Conservation (phyloP, 2,888 invertebrate species). For the Ferdinandea cuprea region DNA sequence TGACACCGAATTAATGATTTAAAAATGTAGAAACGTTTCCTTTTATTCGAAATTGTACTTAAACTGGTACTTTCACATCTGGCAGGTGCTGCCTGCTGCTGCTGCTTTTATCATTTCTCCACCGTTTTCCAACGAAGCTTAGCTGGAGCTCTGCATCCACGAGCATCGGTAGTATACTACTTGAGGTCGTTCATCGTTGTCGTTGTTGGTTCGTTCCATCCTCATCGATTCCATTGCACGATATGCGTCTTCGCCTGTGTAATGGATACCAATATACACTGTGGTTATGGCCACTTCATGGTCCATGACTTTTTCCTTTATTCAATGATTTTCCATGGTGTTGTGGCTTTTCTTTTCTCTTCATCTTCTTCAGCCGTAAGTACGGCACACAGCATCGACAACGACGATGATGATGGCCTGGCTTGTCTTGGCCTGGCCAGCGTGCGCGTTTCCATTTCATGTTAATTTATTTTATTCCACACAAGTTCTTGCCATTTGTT, state of each 20-base stretch:
- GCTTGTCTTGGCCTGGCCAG: not conserved
- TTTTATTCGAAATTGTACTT: constrained; percentile 45
- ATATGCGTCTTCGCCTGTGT: constrained; percentile 64
- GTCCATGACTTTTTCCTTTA: constrained; percentile 58
- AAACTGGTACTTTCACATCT: constrained; percentile 62
- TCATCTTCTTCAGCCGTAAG: not conserved
- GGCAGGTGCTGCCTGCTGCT: constrained; percentile 63
- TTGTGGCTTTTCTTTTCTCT: constrained; percentile 29
- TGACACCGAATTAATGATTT: constrained; percentile 65
- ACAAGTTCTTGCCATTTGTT: constrained; percentile 52
- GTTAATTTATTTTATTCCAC: constrained; percentile 71
- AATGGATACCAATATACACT: constrained; percentile 68
- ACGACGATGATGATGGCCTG: not conserved
- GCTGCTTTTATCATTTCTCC: constrained; percentile 27
- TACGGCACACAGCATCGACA: no score
- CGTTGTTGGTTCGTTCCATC: constrained; percentile 47
- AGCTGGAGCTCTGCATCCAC: constrained; percentile 4
- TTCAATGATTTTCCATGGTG: constrained; percentile 68
- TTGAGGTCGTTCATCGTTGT: constrained; percentile 66
- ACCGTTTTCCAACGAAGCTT: no score
- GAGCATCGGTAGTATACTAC: not conserved
- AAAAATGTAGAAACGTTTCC: constrained; percentile 57
- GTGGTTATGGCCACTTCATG: constrained; percentile 72
- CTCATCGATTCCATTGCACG: constrained; percentile 70
- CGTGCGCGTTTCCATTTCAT: constrained; percentile 60